Evolutionary conservation across 2,888 invertebrate genomes (phyloP), one percentile per base, ranked within the genome.

Genomic region (Coelopa pilipes): DNA sequence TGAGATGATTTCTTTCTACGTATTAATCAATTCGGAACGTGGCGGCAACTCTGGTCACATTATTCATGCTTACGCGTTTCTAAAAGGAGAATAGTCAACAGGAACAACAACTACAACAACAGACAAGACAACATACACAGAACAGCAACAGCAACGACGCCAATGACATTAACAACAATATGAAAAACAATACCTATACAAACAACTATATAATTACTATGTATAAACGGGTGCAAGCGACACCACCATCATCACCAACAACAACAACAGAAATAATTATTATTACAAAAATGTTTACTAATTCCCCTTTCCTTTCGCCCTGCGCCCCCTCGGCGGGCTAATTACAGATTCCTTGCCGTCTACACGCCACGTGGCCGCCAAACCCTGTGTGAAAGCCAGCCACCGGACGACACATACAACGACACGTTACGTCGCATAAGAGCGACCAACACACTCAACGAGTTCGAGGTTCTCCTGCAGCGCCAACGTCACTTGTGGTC

Each of bases 361-460:
- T 80, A 80, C 76, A 75, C 80, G 74, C 75, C 79, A 74, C 81
- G 83, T 75, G 83, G 82, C 68, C 81, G 82, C 45, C 80, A 71
- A 77, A 81, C 81, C n/a, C 74, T 83, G 74, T 85, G 85, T 70
- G 79, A 82, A 75, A 71, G 78, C 62, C 75, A 78, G 72, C 79
- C 79, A 72, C 78, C 83, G 15, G 80, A 81, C 76, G 79, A 78
- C 57, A 81, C 80, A 34, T 82, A 82, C 78, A 81, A 84, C 81
- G 82, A 84, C 75, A 81, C 82, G 34, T 72, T 86, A 72, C 80
- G 81, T 21, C 82, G 82, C 21, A 85, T 87, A 78, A 78, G 80
- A 66, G 78, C 77, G 66, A 81, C 84, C 11, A 77, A 79, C 7
- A 84, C 80, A 73, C 78, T 81, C 13, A 76, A 77, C 24, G 83